Evolutionary conservation across 2,113 vertebrate species (phyloP).

Genomic region (Herpailurus yagouaroundi): DNA sequence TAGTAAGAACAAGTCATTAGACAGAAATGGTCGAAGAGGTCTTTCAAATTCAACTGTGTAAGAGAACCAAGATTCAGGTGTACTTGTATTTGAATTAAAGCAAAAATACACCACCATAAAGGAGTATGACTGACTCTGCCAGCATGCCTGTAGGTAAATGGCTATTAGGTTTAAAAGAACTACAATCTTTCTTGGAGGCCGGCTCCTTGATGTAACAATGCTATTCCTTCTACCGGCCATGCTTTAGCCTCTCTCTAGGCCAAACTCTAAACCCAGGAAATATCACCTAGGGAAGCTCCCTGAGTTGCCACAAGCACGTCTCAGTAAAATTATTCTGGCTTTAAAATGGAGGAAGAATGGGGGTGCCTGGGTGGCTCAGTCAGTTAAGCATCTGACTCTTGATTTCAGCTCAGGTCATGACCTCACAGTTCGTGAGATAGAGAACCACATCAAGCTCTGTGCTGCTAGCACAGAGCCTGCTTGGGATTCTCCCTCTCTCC

Average conservation of each 20-base stretch:
- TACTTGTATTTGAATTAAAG: not conserved
- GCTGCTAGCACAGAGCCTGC: no score
- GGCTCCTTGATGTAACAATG: not conserved
- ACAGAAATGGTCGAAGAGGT: not conserved
- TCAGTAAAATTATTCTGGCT: slow-evolving; percentile 13
- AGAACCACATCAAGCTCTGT: no score
- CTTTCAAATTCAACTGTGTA: not conserved
- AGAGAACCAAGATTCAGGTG: not conserved
- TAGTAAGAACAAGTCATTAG: not conserved
- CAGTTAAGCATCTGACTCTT: no score
- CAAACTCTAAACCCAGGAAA: not conserved
- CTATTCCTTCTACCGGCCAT: not conserved
- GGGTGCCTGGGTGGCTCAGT: no score
- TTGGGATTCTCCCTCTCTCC: no score
- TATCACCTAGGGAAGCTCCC: not conserved
- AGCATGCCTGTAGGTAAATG: not conserved
- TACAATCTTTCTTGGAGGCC: not conserved
- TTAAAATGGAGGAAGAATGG: not conserved
- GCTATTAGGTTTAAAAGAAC: not conserved
- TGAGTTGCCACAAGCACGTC: not conserved
- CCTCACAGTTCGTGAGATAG: no score
- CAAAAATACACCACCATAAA: not conserved
- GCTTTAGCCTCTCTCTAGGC: not conserved
- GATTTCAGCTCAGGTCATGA: no score
- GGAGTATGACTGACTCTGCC: not conserved